These are phyloP conservation scores for Drosophila sturtevanti DNA, from an alignment of 1,140 invertebrate genomes.

Conservation along the genomic window DNA sequence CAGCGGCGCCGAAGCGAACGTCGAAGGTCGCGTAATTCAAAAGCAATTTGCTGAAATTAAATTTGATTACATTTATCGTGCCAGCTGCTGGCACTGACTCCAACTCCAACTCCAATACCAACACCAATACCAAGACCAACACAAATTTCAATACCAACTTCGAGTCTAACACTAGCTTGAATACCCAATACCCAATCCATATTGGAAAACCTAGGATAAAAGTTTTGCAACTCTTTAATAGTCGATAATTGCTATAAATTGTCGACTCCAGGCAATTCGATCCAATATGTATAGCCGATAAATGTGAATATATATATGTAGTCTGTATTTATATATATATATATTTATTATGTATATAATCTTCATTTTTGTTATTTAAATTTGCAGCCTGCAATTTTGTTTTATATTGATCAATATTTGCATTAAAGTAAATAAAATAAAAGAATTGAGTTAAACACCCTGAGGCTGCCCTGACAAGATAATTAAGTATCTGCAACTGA, in stretches of 20 bases:
- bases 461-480: slow-evolving; percentile 35
- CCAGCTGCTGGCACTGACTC: slow-evolving; percentile 39
- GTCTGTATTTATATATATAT: too few species aligned
- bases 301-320: too few species aligned
- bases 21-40: slow-evolving; percentile 78
- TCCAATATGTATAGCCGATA: neutral
- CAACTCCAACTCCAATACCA: neutral
- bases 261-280: slow-evolving; percentile 16
- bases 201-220: neutral
- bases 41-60: slow-evolving; percentile 80
- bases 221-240: slow-evolving; percentile 63
- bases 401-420: slow-evolving; percentile 27
- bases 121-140: neutral
- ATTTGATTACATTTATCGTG: slow-evolving; percentile 78
- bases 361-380: too few species aligned
- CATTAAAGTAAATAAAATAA: neutral
- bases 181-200: neutral
- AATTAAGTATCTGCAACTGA: slow-evolving; percentile 43
- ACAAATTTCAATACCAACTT: neutral
- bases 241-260: slow-evolving; percentile 71
- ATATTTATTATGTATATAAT: too few species aligned
- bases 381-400: neutral
- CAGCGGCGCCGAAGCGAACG: slow-evolving; percentile 52
- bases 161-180: neutral
- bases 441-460: slow-evolving; percentile 10